Evolutionary conservation across 2,113 vertebrate species (phyloP).

Genomic region (Vulpes vulpes): DNA sequence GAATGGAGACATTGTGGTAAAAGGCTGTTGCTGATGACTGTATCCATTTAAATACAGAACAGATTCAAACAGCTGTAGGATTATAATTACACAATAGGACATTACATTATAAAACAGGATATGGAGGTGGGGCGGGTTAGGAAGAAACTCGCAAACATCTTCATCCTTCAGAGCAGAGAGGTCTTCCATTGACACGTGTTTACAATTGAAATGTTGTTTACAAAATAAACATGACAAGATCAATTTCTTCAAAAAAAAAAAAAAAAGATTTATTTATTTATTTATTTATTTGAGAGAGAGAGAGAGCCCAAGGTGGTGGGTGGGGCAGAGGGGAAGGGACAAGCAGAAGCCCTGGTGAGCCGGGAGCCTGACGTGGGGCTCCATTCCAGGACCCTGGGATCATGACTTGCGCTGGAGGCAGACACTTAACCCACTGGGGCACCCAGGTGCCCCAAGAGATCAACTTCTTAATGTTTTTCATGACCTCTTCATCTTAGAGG

Average conservation of each 20-base stretch:
- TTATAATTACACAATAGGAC: not conserved
- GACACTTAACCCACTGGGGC: not conserved
- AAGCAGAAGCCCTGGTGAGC: not conserved
- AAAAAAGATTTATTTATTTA: not conserved
- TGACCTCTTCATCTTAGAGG: not conserved
- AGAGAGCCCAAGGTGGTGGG: not conserved
- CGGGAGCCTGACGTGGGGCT: not conserved
- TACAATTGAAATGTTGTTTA: not conserved
- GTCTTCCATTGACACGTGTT: not conserved
- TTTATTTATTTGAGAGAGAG: not conserved
- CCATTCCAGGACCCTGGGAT: not conserved
- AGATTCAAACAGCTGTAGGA: not conserved
- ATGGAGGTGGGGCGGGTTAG: rapidly evolving
- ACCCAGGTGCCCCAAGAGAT: not conserved
- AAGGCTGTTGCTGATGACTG: not conserved
- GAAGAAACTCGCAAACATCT: not conserved
- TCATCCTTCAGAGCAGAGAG: not conserved
- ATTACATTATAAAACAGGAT: not conserved
- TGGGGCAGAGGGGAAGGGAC: not conserved
- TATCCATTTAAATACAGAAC: not conserved
- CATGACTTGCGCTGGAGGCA: not conserved
- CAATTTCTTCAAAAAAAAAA: not conserved
- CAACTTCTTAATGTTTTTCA: not conserved
- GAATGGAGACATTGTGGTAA: not conserved
- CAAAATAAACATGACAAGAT: not conserved